These are phyloP conservation scores for Cerastis leucographa DNA, from an alignment of 2,888 invertebrate genomes.

Conservation along the genomic window DNA sequence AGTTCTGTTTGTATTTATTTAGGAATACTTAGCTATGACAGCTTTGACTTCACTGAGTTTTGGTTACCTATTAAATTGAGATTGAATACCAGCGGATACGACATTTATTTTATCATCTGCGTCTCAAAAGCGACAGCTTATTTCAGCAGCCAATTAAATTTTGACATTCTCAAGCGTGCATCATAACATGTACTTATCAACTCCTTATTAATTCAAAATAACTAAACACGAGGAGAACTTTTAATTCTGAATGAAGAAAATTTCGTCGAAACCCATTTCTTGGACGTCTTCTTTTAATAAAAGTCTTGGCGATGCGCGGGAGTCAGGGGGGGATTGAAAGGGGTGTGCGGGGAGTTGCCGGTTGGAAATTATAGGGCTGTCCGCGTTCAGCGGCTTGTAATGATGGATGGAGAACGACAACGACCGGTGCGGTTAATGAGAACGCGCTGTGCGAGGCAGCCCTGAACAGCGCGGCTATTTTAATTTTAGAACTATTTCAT, in stretches of 20 bases:
- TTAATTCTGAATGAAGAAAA: constrained; percentile 76
- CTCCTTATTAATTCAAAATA: constrained; percentile 59
- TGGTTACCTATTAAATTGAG: constrained; percentile 12
- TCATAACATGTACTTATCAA: constrained; percentile 51
- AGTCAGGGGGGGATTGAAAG: constrained; percentile 61
- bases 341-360: constrained; percentile 70
- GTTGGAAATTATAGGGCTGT: constrained; percentile 88
- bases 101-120: constrained; percentile 51
- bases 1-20: constrained; percentile 37
- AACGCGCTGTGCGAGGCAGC: constrained; percentile 79
- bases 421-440: constrained; percentile 81
- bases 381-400: constrained; percentile 81
- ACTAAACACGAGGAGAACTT: constrained; percentile 64
- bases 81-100: background rate
- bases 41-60: background rate
- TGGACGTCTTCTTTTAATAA: constrained; percentile 85
- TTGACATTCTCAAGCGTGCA: constrained; percentile 50
- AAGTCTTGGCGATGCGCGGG: constrained; percentile 71
- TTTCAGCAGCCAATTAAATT: constrained; percentile 45
- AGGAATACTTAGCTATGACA: constrained; percentile 23
- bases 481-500: constrained; percentile 70
- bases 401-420: constrained; percentile 85
- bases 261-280: constrained; percentile 84
- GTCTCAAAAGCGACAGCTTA: constrained; percentile 18
- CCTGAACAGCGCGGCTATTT: constrained; percentile 74